Percentiles rank a stretch among this genome's conserved stretches.
Conservation (phyloP, 2,888 invertebrate species). For the Dromius quadrimaculatus region DNA sequence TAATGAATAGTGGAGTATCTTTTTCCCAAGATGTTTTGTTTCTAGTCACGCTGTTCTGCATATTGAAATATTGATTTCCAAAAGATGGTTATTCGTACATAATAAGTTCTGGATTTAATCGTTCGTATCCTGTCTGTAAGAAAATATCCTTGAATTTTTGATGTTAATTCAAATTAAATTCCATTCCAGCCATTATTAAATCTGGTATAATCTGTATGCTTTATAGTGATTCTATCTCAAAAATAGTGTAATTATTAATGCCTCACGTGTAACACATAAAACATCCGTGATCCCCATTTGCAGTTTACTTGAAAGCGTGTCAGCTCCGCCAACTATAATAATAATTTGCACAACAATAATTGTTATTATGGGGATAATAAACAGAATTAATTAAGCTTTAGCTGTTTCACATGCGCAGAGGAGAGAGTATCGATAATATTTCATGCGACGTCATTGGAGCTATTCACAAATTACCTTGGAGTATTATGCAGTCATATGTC, state of each 20-base stretch:
- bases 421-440: constrained; percentile 21
- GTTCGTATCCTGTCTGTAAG: too few species aligned
- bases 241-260: constrained; percentile 32
- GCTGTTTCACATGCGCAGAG: neutral
- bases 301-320: constrained; percentile 4
- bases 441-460: neutral
- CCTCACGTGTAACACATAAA: constrained; percentile 1
- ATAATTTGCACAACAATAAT: constrained; percentile 35
- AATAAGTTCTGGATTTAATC: too few species aligned
- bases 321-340: constrained; percentile 12
- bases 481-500: neutral
- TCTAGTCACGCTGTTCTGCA: too few species aligned
- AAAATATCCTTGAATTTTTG: too few species aligned
- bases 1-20: too few species aligned
- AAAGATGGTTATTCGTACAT: too few species aligned
- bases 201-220: too few species aligned
- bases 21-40: too few species aligned
- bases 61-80: too few species aligned
- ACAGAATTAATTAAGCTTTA: constrained; percentile 40
- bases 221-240: neutral
- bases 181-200: too few species aligned
- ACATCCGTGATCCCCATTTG: neutral
- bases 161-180: too few species aligned
- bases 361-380: constrained; percentile 43
- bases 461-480: constrained; percentile 10